Conservation (phyloP, 2,113 vertebrate species). For the Neolamprologus brichardi region DNA sequence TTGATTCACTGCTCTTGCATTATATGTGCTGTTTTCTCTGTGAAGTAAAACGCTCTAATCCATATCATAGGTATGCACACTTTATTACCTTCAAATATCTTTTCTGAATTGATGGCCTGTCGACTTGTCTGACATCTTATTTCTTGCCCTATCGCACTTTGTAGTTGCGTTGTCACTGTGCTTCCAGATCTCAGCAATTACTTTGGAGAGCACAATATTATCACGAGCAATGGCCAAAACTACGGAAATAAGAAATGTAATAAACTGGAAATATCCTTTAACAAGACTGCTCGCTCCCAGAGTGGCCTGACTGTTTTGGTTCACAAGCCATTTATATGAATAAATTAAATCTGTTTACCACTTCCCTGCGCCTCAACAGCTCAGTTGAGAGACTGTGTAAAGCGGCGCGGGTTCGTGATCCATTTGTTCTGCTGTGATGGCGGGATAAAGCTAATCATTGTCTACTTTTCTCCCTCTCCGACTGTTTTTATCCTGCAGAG, state of each 20-base stretch:
- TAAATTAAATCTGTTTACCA: constrained; percentile 58
- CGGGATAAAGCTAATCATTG: constrained; percentile 62
- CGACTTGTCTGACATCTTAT: background rate
- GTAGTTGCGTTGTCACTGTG: background rate
- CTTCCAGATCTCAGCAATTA: background rate
- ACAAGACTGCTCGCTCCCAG: background rate
- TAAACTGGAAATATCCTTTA: background rate
- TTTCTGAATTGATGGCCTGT: background rate
- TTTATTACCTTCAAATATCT: background rate
- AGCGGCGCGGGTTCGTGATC: constrained; percentile 42
- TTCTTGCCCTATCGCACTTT: background rate
- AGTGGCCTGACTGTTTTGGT: constrained; percentile 42
- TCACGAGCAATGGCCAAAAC: background rate
- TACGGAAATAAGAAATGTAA: background rate
- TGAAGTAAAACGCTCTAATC: background rate
- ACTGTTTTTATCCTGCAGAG: constrained; percentile 44
- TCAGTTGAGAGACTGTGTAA: constrained; percentile 45
- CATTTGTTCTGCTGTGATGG: constrained; percentile 60
- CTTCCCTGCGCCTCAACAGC: constrained; percentile 31
- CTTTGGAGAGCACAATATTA: background rate
- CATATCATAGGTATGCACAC: background rate
- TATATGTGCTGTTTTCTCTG: background rate
- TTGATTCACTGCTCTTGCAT: background rate
- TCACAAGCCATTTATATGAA: constrained; percentile 51
- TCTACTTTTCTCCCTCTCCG: constrained; percentile 28